A percentile compares a stretch with the other conserved stretches of the same genome.
These are phyloP conservation scores for Coranthus polyacanthus DNA, from an alignment of 2,797 vertebrate genomes.

Conservation along the genomic window DNA sequence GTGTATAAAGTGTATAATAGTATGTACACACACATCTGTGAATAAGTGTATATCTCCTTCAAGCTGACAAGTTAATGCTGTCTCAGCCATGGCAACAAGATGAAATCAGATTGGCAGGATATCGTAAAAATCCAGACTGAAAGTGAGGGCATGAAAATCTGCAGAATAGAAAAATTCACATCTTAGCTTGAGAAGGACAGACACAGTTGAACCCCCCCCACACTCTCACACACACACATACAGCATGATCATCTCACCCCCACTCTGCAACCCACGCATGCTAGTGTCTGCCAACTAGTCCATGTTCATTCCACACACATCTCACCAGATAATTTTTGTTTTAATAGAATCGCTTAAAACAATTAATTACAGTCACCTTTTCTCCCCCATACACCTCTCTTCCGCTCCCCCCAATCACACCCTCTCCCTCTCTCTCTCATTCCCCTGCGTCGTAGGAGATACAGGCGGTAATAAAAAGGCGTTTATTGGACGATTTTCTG, in stretches of 20 bases:
- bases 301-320: conserved; percentile 89
- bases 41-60: conserved; percentile 43
- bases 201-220: conserved; percentile 22
- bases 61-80: conserved; percentile 72
- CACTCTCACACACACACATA: conserved; percentile 24
- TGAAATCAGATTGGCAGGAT: conserved; percentile 72
- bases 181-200: conserved; percentile 57
- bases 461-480: conserved; percentile 96
- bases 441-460: conserved; percentile 92
- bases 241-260: conserved; percentile 38
- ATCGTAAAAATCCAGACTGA: conserved; percentile 69
- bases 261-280: conserved; percentile 52
- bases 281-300: conserved; percentile 78
- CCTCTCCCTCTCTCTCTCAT: conserved; percentile 66
- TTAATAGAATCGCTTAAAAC: conserved; percentile 99
- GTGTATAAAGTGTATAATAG: conserved; percentile 23
- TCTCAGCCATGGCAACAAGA: conserved; percentile 58
- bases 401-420: conserved; percentile 52
- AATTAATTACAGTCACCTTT: conserved; percentile 98
- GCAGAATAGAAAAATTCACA: conserved; percentile 67
- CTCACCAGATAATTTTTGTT: conserved; percentile 96
- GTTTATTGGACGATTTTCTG: conserved; percentile 98
- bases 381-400: conserved; percentile 55
- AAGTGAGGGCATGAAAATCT: conserved; percentile 67
- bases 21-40: conserved; percentile 13